A percentile compares a stretch with the other conserved stretches of the same genome.
phyloP scores from a whole-genome alignment of 1,140 invertebrate species.

The Popillia japonica region DNA sequence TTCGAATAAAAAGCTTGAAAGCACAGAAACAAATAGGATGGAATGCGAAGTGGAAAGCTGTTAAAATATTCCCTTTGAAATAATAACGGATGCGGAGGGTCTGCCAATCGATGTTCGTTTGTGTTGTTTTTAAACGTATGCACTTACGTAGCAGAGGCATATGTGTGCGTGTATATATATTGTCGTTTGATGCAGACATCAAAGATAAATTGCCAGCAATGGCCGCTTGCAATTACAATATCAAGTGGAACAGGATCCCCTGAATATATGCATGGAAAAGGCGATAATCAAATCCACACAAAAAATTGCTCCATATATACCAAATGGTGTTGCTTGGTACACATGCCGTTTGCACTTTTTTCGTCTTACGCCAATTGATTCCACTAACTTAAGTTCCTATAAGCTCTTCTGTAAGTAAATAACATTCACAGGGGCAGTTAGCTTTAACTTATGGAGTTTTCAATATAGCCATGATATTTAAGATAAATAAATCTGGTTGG shows the following conservation, averaged over 20 bases:
- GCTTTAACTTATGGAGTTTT: no score
- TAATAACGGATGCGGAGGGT: conserved; percentile 11
- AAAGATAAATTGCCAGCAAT: conserved; percentile 28
- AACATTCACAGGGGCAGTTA: no score
- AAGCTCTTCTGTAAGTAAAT: no score
- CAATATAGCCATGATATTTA: not conserved
- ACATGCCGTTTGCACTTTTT: no score
- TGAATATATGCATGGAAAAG: not conserved
- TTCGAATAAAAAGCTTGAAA: not conserved
- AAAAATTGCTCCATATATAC: not conserved
- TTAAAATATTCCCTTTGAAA: conserved; percentile 39
- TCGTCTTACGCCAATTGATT: no score
- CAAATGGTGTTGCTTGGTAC: no score
- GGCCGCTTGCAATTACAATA: not conserved
- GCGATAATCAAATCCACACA: not conserved
- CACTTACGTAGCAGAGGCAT: not conserved
- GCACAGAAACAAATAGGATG: conserved; percentile 20
- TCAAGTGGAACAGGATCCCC: no score
- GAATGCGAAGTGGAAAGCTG: conserved; percentile 6
- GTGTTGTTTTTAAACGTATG: conserved; percentile 36
- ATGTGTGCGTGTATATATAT: not conserved
- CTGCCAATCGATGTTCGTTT: conserved; percentile 23
- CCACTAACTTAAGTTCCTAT: no score
- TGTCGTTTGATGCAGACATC: conserved; percentile 37
- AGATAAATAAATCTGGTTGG: no score